Evolutionary conservation across 2,113 vertebrate genomes (phyloP).

Genomic region (chimpanzee (Pan troglodytes)): NHGRI_mPanTro3-v2.1_pri NC_072402.2:34982001-34982500

Average conservation of each 20-base stretch:
- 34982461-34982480: constrained; percentile 41
- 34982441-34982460: neutral
- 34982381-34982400: neutral
- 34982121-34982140: neutral
- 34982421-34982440: neutral
- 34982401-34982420: neutral
- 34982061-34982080: neutral
- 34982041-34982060: neutral
- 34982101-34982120: neutral
- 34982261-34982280: neutral
- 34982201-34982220: neutral
- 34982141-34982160: neutral
- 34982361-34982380: neutral
- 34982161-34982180: neutral
- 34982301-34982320: neutral
- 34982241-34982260: neutral
- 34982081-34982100: neutral
- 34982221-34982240: neutral
- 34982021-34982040: neutral
- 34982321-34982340: neutral
- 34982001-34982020: neutral
- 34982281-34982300: neutral
- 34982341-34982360: neutral
- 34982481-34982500: neutral
- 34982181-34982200: neutral